Base-by-base conservation (phyloP, 2,797 vertebrate species). In the Carduelis carduelis region DNA sequence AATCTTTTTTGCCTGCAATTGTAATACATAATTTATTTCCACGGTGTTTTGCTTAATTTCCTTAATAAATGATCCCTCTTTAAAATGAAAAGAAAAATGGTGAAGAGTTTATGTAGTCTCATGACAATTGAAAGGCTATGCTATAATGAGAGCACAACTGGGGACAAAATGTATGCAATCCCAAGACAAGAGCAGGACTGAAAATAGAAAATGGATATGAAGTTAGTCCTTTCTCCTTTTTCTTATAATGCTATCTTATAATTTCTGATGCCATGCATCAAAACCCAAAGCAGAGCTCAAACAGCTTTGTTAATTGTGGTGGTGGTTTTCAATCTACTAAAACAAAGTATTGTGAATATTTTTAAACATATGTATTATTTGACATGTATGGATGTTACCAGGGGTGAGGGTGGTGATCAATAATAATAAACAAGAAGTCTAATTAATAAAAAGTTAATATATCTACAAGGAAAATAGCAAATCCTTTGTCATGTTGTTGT, bases 71-170 rank as follows among this genome's bases (percentile, higher is more conserved):
- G 7, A 68, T 87, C 52, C 16, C 30, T 56, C 12, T 91, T 44
- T 88, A 83, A 89, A 97, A 94, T 74, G 5, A 57, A 79, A 83
- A 69, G 12, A 43, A 93, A 94, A 69, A 83, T 66, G 26, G 24
- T 11, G 79, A 14, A 59, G 15, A 78, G 66, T 90, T 96, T 93
- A 86, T 92, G 63, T 76, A 74, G 55, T 95, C 55, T 89, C 21
- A 32, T 56, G 56, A 43, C 14, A 94, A 74, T 72, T 95, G 19
- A 80, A 83, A 93, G 47, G 20, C 35, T 53, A 70, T 20, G 50
- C 7, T 80, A n/a, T 74, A 94, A 68, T 68, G 56, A 93, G 34
- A 92, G 53, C 21, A 75, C 35, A 94, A 80, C 49, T 37, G 41
- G 16, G 13, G 10, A 89, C 10, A 65, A 88, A 93, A 86, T 61